Percentiles rank a stretch among this genome's conserved stretches.
Evolutionary conservation across 2,113 vertebrate species (phyloP).

Genomic region (Manacus vitellinus): DNA sequence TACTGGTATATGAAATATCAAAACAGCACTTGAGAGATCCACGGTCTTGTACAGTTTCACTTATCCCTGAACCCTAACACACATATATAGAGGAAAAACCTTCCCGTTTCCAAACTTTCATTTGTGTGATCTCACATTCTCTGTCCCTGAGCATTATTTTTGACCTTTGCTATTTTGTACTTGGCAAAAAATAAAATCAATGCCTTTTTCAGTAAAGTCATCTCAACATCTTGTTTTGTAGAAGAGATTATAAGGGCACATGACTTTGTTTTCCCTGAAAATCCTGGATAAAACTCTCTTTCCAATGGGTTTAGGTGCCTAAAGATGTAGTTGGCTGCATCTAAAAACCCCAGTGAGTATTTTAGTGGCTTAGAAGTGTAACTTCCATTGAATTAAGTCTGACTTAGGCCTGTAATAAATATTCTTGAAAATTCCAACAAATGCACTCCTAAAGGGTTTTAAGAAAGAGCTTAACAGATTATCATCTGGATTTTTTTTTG

Average conservation of each 20-base stretch:
- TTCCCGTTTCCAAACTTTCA: neutral
- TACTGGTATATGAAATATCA: neutral
- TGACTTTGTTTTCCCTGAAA: neutral
- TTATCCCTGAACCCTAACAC: neutral
- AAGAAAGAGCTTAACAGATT: neutral
- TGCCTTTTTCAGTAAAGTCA: neutral
- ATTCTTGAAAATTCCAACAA: neutral
- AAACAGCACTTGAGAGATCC: neutral
- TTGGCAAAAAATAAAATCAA: slow-evolving; percentile 44
- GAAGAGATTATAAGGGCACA: neutral
- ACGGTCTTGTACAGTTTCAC: neutral
- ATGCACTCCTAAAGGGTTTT: neutral
- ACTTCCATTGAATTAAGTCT: neutral
- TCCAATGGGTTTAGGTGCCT: neutral
- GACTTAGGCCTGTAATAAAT: neutral
- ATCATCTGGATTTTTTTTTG: neutral
- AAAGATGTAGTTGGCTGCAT: neutral
- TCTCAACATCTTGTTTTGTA: slow-evolving; percentile 1
- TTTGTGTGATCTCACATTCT: neutral
- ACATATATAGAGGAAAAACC: neutral
- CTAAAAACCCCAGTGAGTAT: neutral
- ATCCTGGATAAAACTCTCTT: neutral
- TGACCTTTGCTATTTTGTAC: slow-evolving; percentile 43
- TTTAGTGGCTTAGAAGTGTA: neutral
- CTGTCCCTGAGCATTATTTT: neutral